A percentile compares a stretch with the other conserved stretches of the same genome.
These are phyloP conservation scores for Solenodon paradoxus DNA, from an alignment of 2,113 vertebrate species.

Conservation along the genomic window DNA sequence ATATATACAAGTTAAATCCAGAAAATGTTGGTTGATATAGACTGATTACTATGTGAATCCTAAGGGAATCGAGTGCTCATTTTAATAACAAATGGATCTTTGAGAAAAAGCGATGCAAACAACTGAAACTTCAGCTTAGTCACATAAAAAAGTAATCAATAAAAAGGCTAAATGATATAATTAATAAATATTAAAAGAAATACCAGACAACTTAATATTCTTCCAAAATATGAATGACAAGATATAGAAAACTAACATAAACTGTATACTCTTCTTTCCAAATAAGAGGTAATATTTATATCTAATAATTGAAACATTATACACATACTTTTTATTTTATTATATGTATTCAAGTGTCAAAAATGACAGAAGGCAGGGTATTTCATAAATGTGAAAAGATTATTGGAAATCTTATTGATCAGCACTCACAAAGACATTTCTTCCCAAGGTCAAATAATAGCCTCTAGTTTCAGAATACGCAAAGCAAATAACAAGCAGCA, in stretches of 20 bases:
- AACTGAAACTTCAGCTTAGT: background rate
- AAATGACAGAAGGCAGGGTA: background rate
- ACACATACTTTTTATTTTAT: background rate
- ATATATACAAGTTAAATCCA: background rate
- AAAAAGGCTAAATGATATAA: background rate
- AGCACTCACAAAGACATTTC: slow-evolving; percentile 32
- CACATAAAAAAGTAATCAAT: background rate
- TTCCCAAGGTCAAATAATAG: slow-evolving; percentile 56
- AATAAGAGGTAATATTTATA: background rate
- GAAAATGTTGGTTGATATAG: background rate
- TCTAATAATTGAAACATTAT: background rate
- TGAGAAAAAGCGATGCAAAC: background rate
- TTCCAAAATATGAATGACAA: too few species aligned
- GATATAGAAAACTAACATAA: background rate
- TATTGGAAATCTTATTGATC: slow-evolving; percentile 39
- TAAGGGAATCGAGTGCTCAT: background rate
- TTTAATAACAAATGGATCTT: background rate
- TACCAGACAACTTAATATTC: background rate
- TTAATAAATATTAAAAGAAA: background rate
- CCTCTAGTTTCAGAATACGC: slow-evolving; percentile 9
- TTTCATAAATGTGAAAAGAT: slow-evolving; percentile 52
- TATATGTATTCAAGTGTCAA: background rate
- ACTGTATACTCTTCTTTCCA: background rate
- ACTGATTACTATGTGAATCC: background rate
- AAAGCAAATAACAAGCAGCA: slow-evolving; percentile 14